Conservation (phyloP, 30 jellyfish, hydroid and myxozoan species). For the Aurelia aurita complex sp. Pacific region DNA sequence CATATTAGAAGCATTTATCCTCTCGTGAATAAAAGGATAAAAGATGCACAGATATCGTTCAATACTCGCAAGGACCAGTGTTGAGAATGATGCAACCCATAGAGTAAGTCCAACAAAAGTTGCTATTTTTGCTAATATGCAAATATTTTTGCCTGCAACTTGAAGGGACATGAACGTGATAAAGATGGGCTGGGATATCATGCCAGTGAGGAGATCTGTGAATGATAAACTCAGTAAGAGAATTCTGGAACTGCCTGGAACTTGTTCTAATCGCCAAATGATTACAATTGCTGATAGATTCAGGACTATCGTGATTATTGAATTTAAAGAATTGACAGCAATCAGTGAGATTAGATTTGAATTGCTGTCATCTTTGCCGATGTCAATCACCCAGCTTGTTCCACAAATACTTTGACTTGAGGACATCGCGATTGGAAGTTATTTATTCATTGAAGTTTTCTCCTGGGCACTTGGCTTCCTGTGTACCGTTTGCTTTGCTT, state of each 20-base stretch:
- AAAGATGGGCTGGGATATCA: background rate
- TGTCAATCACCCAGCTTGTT: conserved; percentile 9
- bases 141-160: conserved; percentile 2
- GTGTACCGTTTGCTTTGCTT: too few relatives aligned
- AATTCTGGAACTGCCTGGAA: conserved; percentile 11
- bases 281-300: conserved; percentile 7
- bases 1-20: background rate
- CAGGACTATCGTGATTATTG: background rate
- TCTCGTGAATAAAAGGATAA: conserved; percentile 10
- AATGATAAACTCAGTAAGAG: conserved; percentile 3
- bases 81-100: conserved; percentile 11
- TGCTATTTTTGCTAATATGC: conserved; percentile 4
- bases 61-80: conserved; percentile 19
- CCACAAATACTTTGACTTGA: background rate
- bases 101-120: background rate
- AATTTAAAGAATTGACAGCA: background rate
- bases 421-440: too few relatives aligned
- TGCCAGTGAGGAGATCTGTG: conserved; percentile 15
- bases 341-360: background rate
- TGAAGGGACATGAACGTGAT: conserved; percentile 12
- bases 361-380: background rate
- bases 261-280: background rate
- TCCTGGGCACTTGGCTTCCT: too few relatives aligned
- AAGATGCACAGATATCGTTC: conserved; percentile 23
- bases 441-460: too few relatives aligned